Conservation (phyloP, 1,140 invertebrate species). For the Drosophila rhopaloa region DNA sequence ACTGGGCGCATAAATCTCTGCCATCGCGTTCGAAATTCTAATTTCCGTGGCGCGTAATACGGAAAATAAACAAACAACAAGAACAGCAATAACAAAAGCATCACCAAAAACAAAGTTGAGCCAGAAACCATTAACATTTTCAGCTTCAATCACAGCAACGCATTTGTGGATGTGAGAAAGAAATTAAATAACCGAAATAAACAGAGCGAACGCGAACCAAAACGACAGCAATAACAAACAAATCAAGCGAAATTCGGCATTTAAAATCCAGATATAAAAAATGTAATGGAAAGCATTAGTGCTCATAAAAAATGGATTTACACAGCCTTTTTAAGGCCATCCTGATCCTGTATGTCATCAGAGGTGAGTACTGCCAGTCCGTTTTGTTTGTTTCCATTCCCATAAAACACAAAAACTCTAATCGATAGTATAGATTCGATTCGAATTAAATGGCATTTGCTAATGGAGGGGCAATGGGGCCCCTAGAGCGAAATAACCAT, state of each 20-base stretch:
- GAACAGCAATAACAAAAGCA: conserved; percentile 32
- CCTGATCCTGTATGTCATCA: conserved; percentile 82
- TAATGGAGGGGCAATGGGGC: no score
- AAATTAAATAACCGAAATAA: conserved; percentile 59
- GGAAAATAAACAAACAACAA: conserved; percentile 52
- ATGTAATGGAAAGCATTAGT: conserved; percentile 84
- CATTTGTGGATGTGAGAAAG: conserved; percentile 27
- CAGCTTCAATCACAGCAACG: conserved; percentile 55
- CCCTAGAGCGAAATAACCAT: no score
- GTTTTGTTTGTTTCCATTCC: background rate
- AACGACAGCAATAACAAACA: conserved; percentile 48
- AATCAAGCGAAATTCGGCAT: conserved; percentile 69
- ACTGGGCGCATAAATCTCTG: conserved; percentile 38
- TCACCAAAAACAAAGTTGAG: conserved; percentile 33
- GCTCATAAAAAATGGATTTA: conserved; percentile 84
- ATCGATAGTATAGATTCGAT: conserved; percentile 16
- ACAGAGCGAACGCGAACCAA: conserved; percentile 28
- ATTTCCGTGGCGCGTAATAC: conserved; percentile 58
- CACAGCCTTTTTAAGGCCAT: conserved; percentile 84
- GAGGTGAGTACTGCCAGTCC: conserved; percentile 67
- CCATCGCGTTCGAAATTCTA: conserved; percentile 49
- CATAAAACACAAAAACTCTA: conserved; percentile 8
- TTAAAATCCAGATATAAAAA: conserved; percentile 79
- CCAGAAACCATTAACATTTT: conserved; percentile 65
- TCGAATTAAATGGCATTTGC: conserved; percentile 13